Base-by-base conservation (phyloP, 1,140 invertebrate genomes). In the Zophobas morio region DNA sequence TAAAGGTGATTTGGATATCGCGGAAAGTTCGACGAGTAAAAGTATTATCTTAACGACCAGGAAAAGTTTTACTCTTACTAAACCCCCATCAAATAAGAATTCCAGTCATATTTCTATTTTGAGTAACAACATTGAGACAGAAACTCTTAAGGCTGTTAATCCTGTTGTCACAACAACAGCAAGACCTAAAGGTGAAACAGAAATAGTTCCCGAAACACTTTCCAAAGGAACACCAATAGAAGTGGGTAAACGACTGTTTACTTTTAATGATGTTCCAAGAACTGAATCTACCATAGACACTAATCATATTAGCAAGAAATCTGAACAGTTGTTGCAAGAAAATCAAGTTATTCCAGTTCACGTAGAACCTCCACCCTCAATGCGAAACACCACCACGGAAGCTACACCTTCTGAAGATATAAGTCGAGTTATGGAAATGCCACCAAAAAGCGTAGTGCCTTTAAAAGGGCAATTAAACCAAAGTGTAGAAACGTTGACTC, bases 41-140 rank as follows among this genome's bases (percentile, higher is more conserved):
- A 60, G 34, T 6, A 39, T 1, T 34, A 20, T 56, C 34, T 57
- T 35, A 73, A 70, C 76, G 1, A 81, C 80, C 1, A 72, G 70
- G 46, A 80, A 77, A 72, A 75, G 42, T 47, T n/a, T 73, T 3
- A 60, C 56, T 36, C 51, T 80, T 34, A 82, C 81, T 1, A 82
- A 81, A 66, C 78, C 81, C 37, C 57, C 80, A 8, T 57, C 78
- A 1, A 54, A 77, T 51, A 72, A 46, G 49, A 78, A 57, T 51
- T 77, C 76, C 20, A 75, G 70, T 33, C 73, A 80, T 51, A 80
- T 70, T 49, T 63, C 71, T 46, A 51, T 84, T 57, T 76, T 84
- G 37, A 84, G 72, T 70, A 85, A 85, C 51, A 84, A 84, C 37
- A 85, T 84, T 66, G 84, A 85, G 73, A 82, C 77, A 34, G 84